These are phyloP conservation scores for Bufo bufo DNA, from an alignment of 2,113 vertebrate genomes.

Conservation along the genomic window DNA sequence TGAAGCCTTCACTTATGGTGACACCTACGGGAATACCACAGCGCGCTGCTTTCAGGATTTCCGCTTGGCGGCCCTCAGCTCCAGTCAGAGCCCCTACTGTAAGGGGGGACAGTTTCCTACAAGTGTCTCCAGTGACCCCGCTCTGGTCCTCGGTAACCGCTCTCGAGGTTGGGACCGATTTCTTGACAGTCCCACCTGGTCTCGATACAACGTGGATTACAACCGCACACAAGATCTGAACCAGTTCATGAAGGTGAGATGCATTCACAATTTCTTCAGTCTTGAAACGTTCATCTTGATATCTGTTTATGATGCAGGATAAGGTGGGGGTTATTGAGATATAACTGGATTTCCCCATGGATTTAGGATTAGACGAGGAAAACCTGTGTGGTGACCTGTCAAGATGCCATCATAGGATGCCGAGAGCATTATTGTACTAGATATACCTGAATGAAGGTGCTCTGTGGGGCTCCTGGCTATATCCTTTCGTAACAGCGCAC, in stretches of 20 bases:
- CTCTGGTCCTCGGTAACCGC: neutral
- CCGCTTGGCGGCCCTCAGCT: conserved; percentile 57
- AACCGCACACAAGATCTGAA: conserved; percentile 61
- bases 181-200: conserved; percentile 59
- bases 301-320: no score
- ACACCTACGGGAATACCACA: conserved; percentile 63
- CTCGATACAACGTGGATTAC: conserved; percentile 63
- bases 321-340: no score
- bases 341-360: no score
- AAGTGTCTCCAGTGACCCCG: conserved; percentile 61
- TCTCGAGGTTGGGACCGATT: conserved; percentile 19
- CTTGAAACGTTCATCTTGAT: neutral
- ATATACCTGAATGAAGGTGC: no score
- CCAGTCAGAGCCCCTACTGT: conserved; percentile 54
- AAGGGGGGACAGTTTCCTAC: conserved; percentile 66
- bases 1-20: conserved; percentile 62
- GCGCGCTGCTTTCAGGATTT: conserved; percentile 68
- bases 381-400: no score
- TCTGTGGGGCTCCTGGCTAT: no score
- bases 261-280: neutral
- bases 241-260: conserved; percentile 67
- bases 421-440: no score
- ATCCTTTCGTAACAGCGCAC: neutral
- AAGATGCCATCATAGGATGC: no score
- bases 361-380: no score